A percentile compares a stretch with the other conserved stretches of the same genome.
phyloP scores from a whole-genome alignment of 2,888 invertebrate genomes.

The Spodoptera exigua region DNA sequence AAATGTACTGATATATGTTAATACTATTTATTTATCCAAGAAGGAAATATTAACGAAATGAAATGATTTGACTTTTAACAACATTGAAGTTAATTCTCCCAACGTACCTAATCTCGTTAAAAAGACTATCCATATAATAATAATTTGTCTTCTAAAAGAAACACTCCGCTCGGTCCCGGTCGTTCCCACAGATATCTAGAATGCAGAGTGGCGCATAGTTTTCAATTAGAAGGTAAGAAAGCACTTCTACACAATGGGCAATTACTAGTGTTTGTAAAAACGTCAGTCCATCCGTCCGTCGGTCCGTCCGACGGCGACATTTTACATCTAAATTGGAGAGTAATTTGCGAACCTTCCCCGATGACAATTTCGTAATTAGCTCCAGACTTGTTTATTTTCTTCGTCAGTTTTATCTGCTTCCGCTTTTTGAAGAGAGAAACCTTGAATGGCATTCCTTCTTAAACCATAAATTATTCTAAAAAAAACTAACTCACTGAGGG shows the following conservation, averaged over 20 bases:
- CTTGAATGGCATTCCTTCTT: slow-evolving; percentile 9
- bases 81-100: slow-evolving; percentile 8
- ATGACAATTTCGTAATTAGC: slow-evolving; percentile 80
- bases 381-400: slow-evolving; percentile 72
- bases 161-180: not conserved
- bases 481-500: too few relatives aligned
- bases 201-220: slow-evolving; percentile 53
- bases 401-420: slow-evolving; percentile 40
- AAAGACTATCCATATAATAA: slow-evolving; percentile 17
- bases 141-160: slow-evolving; percentile 40
- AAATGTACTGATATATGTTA: too few relatives aligned
- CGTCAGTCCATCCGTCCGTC: slow-evolving; percentile 61
- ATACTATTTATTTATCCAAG: too few relatives aligned
- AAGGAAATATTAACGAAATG: not conserved
- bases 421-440: slow-evolving; percentile 40
- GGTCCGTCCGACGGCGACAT: slow-evolving; percentile 63
- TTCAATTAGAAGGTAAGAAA: slow-evolving; percentile 65
- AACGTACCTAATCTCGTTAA: slow-evolving; percentile 7
- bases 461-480: too few relatives aligned
- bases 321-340: slow-evolving; percentile 80
- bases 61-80: not conserved
- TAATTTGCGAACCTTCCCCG: slow-evolving; percentile 74
- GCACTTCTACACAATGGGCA: slow-evolving; percentile 65
- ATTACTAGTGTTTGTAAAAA: slow-evolving; percentile 75
- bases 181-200: slow-evolving; percentile 52